Conservation (phyloP, 1,140 invertebrate genomes). For the Calliopsis andreniformis region DNA sequence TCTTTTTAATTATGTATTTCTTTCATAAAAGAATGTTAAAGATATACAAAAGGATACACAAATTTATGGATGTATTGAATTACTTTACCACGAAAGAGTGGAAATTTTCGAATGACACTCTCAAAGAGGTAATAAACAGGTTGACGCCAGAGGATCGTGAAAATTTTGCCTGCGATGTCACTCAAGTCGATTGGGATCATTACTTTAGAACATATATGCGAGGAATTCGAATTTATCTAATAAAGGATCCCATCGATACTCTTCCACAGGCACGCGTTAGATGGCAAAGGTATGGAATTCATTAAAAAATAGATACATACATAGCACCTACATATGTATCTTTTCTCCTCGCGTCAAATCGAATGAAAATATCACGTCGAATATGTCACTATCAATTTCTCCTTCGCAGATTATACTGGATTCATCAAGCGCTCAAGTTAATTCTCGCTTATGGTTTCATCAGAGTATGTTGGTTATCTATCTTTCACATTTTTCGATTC, state of each 20-base stretch:
- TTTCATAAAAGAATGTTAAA: conserved; percentile 83
- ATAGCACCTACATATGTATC: neutral
- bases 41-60: conserved; percentile 87
- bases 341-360: neutral
- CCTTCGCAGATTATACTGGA: conserved; percentile 78
- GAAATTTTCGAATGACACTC: conserved; percentile 85
- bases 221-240: conserved; percentile 83
- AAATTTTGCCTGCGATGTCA: conserved; percentile 87
- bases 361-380: too few relatives aligned
- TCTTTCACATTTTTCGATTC: conserved; percentile 43
- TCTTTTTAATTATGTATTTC: neutral
- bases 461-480: conserved; percentile 70
- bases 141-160: conserved; percentile 84
- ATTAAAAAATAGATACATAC: too few relatives aligned
- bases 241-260: conserved; percentile 84
- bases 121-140: conserved; percentile 83
- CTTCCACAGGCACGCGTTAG: conserved; percentile 81
- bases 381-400: neutral
- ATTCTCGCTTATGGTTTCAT: conserved; percentile 71
- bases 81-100: conserved; percentile 89
- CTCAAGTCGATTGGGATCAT: conserved; percentile 83
- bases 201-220: conserved; percentile 83
- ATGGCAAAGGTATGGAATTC: conserved; percentile 81
- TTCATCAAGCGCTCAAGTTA: conserved; percentile 77
- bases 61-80: conserved; percentile 86